phyloP scores from a whole-genome alignment of 2,888 invertebrate species.

The Hirtodrosophila alboralis region DNA sequence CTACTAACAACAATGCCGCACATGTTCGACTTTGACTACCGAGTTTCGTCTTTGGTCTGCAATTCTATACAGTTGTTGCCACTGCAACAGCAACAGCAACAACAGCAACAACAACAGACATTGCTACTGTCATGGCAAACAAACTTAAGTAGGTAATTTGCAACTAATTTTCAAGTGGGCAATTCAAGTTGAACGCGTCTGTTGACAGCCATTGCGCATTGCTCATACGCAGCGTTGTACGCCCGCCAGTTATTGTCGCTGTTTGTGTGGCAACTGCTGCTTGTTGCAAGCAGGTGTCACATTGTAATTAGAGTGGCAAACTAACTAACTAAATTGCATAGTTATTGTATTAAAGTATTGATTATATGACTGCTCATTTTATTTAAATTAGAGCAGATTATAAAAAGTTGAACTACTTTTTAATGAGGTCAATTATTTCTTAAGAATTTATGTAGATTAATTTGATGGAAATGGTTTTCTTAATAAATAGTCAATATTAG shows the following conservation, averaged over 20 bases:
- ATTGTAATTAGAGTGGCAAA: slow-evolving; percentile 30
- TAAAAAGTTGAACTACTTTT: too few relatives aligned
- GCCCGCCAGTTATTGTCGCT: slow-evolving; percentile 12
- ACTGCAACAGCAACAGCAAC: slow-evolving; percentile 10
- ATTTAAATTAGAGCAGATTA: too few relatives aligned
- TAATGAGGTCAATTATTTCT: too few relatives aligned
- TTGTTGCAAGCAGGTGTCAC: slow-evolving; percentile 34
- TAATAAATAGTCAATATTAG: too few relatives aligned
- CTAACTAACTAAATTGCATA: background rate
- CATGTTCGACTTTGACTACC: slow-evolving; percentile 62
- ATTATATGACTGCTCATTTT: background rate
- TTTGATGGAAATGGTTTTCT: too few relatives aligned
- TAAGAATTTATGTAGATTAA: too few relatives aligned
- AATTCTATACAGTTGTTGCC: slow-evolving; percentile 16
- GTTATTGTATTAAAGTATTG: slow-evolving; percentile 12
- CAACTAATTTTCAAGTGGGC: slow-evolving; percentile 75
- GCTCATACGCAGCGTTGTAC: slow-evolving; percentile 54
- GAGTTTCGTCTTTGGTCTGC: slow-evolving; percentile 27
- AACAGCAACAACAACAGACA: slow-evolving; percentile 15
- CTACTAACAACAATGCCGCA: slow-evolving; percentile 54
- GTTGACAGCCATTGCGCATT: slow-evolving; percentile 41
- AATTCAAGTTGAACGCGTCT: slow-evolving; percentile 51
- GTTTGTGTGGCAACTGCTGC: slow-evolving; percentile 4
- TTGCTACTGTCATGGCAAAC: slow-evolving; percentile 57
- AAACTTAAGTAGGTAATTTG: slow-evolving; percentile 79